Base-by-base conservation (phyloP, 2,888 invertebrate genomes). In the Megastigmus dorsalis region DNA sequence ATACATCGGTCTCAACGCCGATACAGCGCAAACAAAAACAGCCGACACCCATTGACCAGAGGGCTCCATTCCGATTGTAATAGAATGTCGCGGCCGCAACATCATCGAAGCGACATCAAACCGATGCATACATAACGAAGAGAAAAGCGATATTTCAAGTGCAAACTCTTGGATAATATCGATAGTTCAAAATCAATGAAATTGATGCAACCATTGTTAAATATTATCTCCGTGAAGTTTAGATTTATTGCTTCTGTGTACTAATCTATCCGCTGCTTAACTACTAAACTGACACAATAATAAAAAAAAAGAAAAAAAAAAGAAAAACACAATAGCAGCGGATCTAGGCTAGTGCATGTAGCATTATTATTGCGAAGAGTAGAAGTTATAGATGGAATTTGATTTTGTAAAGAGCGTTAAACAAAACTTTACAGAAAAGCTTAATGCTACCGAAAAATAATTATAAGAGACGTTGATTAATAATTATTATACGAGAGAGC, bases 1-100 rank as follows among this genome's bases (percentile, higher is more conserved):
- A 93, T 79, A 90, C 90, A 18, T 90, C 91, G 13, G 90, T 92
- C 6, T 91, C 89, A 74, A 88, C 88, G 67, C 90, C 91, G 13
- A 89, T 91, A 4, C 91, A 89, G 72, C 88, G 88, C 78, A 90
- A 87, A 80, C 81, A 82, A 68, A 86, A 84, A 72, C 83, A 83
- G 48, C 87, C 85, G 28, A 88, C 88, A 28, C 88, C 88, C n/a
- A 86, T 88, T 55, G 88, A 88, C 45, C 85, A 88, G 65, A 82
- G 88, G 70, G 88, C 88, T 62, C 88, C 89, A 6, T 88, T 88
- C 82, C 84, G 88, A 79, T 82, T 89, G 50, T 89, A 88, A 85
- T 78, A 23, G 20, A n/a, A n/a, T n/a, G n/a, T n/a, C n/a, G n/a
- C n/a, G n/a, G n/a, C n/a, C n/a, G n/a, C 23, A 43, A 45, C 9